A percentile compares a stretch with the other conserved stretches of the same genome.
phyloP scores from a whole-genome alignment of 2,113 vertebrate species.

The Sakesphorus luctuosus region DNA sequence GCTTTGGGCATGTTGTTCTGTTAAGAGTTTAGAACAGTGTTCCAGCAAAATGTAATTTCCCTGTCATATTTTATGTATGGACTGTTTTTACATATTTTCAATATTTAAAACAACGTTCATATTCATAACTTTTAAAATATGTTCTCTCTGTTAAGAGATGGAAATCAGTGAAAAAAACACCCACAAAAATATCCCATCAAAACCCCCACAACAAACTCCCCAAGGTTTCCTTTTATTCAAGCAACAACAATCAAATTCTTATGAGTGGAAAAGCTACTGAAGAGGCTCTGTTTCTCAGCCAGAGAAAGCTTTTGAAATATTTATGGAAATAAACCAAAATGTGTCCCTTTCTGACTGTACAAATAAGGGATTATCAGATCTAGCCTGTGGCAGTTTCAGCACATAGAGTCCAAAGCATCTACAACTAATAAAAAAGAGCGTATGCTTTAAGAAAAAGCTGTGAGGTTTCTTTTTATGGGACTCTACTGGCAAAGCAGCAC shows the following conservation, averaged over 20 bases:
- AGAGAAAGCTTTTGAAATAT: conserved; percentile 56
- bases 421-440: neutral
- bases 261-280: conserved; percentile 23
- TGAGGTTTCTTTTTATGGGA: neutral
- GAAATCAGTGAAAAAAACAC: conserved; percentile 33
- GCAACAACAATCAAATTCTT: conserved; percentile 44
- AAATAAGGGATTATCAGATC: conserved; percentile 29
- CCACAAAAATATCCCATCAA: neutral
- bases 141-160: conserved; percentile 67
- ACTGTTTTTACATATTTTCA: conserved; percentile 59
- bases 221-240: conserved; percentile 51
- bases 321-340: conserved; percentile 38
- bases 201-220: neutral
- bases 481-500: neutral
- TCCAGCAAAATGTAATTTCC: conserved; percentile 28
- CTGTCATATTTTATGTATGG: conserved; percentile 67
- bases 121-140: conserved; percentile 69
- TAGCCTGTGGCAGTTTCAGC: neutral
- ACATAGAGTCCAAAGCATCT: neutral
- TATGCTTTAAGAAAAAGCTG: neutral
- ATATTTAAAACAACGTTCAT: conserved; percentile 75
- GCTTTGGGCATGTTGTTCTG: neutral
- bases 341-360: conserved; percentile 1
- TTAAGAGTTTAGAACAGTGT: neutral
- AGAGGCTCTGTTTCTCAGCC: conserved; percentile 40